These are phyloP conservation scores for Philotrypesis tridentata DNA, from an alignment of 1,140 invertebrate species.

Conservation along the genomic window DNA sequence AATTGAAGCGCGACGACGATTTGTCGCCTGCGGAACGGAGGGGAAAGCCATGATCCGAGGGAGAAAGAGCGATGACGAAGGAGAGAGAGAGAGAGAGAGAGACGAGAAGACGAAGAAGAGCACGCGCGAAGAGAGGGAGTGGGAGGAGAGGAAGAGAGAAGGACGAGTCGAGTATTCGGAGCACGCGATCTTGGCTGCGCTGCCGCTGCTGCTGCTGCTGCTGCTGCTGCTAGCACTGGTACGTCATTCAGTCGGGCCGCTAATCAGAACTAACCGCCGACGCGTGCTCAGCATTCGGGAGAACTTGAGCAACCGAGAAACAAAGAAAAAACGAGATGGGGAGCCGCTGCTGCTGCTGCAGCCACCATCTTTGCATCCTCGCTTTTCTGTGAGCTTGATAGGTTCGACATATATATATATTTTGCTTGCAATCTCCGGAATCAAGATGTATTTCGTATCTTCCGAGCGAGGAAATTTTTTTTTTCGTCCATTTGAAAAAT, in stretches of 20 bases:
- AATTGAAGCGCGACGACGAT: constrained; percentile 47
- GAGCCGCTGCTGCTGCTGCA: constrained; percentile 39
- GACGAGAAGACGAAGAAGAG: constrained; percentile 7
- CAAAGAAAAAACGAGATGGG: constrained; percentile 51
- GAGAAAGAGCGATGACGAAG: neutral
- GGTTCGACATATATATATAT: neutral
- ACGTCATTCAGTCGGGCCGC: constrained; percentile 71
- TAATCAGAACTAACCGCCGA: constrained; percentile 74
- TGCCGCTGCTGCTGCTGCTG: neutral
- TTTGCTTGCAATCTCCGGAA: neutral
- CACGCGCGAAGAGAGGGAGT: constrained; percentile 46
- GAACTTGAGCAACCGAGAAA: constrained; percentile 55
- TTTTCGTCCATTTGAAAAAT: too few species aligned
- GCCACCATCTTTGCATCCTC: constrained; percentile 63
- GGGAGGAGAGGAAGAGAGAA: constrained; percentile 44
- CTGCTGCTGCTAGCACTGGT: constrained; percentile 59
- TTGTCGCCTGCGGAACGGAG: constrained; percentile 33
- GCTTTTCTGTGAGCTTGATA: neutral
- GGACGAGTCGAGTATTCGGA: constrained; percentile 66
- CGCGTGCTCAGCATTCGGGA: constrained; percentile 66
- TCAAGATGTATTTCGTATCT: neutral
- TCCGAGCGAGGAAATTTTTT: neutral
- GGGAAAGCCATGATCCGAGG: neutral
- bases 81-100: neutral
- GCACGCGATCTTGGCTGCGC: constrained; percentile 66